phyloP scores from a whole-genome alignment of 1,140 invertebrate species.

The Cephus cinctus region DNA sequence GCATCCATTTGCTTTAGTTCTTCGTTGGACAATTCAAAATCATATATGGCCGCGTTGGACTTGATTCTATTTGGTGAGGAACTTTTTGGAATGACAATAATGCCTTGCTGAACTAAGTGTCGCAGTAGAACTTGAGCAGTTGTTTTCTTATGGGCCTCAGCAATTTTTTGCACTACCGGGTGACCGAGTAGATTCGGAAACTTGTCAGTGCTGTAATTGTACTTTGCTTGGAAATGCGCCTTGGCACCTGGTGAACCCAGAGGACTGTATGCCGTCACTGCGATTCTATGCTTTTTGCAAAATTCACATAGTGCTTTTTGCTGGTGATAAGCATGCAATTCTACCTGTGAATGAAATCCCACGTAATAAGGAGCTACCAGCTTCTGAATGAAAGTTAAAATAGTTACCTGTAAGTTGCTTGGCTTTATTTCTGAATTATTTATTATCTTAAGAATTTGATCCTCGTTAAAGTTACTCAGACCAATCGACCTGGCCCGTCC shows the following conservation, averaged over 20 bases:
- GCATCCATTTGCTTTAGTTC: slow-evolving; percentile 56
- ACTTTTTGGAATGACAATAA: slow-evolving; percentile 84
- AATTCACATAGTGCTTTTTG: slow-evolving; percentile 74
- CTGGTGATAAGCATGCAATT: slow-evolving; percentile 81
- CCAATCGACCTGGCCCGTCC: slow-evolving; percentile 71
- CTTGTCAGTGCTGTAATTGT: slow-evolving; percentile 55
- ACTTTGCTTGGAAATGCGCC: slow-evolving; percentile 50
- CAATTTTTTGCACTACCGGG: slow-evolving; percentile 67
- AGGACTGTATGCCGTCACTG: slow-evolving; percentile 80
- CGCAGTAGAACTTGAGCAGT: slow-evolving; percentile 78
- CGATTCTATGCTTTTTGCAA: slow-evolving; percentile 70
- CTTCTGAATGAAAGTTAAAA: no score
- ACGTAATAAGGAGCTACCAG: no score
- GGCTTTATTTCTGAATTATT: slow-evolving; percentile 67
- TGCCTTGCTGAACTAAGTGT: slow-evolving; percentile 70
- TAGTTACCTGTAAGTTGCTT: slow-evolving; percentile 67
- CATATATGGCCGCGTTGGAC: slow-evolving; percentile 63
- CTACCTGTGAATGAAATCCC: slow-evolving; percentile 61
- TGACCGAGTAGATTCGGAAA: slow-evolving; percentile 72
- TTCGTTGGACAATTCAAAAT: slow-evolving; percentile 57
- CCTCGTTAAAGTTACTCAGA: slow-evolving; percentile 78
- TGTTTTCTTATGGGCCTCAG: slow-evolving; percentile 67
- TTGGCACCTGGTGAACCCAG: slow-evolving; percentile 69
- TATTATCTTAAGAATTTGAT: slow-evolving; percentile 66
- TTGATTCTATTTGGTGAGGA: slow-evolving; percentile 69